Evolutionary conservation across 2,797 vertebrate species (phyloP).

Genomic region (Lepus oiostolus): DNA sequence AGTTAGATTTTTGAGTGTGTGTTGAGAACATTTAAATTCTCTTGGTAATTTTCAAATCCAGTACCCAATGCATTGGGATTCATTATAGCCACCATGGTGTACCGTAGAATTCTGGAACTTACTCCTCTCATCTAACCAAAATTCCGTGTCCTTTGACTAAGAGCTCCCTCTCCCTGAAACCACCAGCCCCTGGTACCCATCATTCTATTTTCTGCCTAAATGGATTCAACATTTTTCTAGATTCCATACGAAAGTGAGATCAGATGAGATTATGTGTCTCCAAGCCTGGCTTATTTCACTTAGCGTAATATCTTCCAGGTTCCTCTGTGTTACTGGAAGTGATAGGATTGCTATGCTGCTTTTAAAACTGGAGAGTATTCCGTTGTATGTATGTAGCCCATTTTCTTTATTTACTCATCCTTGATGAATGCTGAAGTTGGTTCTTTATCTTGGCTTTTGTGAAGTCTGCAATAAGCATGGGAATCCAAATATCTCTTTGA

Average conservation of each 20-base stretch:
- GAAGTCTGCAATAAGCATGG: not conserved
- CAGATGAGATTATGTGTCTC: not conserved
- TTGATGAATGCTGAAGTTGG: not conserved
- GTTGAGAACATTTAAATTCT: not conserved
- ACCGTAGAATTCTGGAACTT: not conserved
- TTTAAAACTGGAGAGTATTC: not conserved
- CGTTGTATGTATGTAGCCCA: not conserved
- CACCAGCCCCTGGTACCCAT: not conserved
- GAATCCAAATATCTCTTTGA: not conserved
- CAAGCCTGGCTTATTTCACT: not conserved
- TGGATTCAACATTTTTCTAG: not conserved
- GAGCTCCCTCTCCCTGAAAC: not conserved
- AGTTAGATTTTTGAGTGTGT: not conserved
- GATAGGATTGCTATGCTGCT: not conserved
- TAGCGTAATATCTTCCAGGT: not conserved
- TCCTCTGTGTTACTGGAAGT: not conserved
- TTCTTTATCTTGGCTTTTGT: not conserved
- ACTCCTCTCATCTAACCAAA: not conserved
- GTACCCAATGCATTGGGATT: not conserved
- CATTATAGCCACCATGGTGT: not conserved
- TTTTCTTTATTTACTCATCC: not conserved
- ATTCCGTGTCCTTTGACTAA: not conserved
- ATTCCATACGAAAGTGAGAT: not conserved
- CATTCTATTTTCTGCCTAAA: not conserved
- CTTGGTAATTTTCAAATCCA: not conserved